Conservation (phyloP, 1,140 invertebrate genomes). For the Rhyzopertha dominica region DNA sequence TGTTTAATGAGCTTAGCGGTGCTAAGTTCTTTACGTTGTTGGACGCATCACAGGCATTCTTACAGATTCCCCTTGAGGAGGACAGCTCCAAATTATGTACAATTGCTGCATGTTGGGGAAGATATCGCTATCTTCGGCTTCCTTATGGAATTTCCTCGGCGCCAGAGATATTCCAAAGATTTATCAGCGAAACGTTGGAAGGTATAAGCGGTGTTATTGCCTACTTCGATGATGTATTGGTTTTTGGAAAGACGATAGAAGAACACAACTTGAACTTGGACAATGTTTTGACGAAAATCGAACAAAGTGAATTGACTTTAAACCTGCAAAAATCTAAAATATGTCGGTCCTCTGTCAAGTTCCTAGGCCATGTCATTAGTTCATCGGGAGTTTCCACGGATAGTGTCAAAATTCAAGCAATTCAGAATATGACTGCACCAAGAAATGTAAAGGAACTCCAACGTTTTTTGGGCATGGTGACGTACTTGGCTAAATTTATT, state of each 20-base stretch:
- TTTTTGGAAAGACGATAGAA: slow-evolving; percentile 28
- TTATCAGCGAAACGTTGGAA: slow-evolving; percentile 38
- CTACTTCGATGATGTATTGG: slow-evolving; percentile 43
- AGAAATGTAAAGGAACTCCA: slow-evolving; percentile 33
- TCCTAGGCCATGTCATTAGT: slow-evolving; percentile 32
- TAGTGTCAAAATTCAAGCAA: slow-evolving; percentile 26
- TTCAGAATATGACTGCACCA: slow-evolving; percentile 28
- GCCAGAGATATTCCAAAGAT: slow-evolving; percentile 44
- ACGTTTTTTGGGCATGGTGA: slow-evolving; percentile 35
- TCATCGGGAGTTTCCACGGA: slow-evolving; percentile 26
- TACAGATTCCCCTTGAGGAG: slow-evolving; percentile 32
- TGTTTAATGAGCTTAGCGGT: too few relatives aligned
- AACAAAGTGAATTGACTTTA: slow-evolving; percentile 20
- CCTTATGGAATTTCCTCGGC: slow-evolving; percentile 44
- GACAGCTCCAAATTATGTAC: slow-evolving; percentile 39
- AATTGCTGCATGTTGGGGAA: slow-evolving; percentile 44
- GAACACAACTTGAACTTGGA: slow-evolving; percentile 29
- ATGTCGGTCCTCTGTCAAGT: slow-evolving; percentile 34
- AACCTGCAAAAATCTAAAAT: slow-evolving; percentile 38
- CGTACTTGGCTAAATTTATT: slow-evolving; percentile 32
- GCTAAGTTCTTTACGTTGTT: slow-evolving; percentile 46
- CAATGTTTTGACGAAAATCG: slow-evolving; percentile 23
- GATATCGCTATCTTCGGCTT: slow-evolving; percentile 36
- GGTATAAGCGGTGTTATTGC: slow-evolving; percentile 33
- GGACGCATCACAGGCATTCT: slow-evolving; percentile 46